Base-by-base conservation (phyloP, 2,113 vertebrate species). In the Struthio camelus region DNA sequence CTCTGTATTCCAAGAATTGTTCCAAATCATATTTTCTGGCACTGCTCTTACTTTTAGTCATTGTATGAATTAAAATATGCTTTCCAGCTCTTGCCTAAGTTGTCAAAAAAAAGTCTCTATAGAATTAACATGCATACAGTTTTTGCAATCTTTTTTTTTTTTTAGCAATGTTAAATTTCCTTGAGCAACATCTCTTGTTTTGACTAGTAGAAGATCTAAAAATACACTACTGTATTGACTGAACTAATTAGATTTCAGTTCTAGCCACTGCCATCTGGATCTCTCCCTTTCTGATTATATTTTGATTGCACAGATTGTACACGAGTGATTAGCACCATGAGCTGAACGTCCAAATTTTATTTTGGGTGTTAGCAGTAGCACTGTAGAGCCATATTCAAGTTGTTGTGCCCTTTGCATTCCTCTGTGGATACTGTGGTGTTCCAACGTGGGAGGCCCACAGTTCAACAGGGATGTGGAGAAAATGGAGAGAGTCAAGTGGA, bases 1-100 rank as follows among this genome's bases (percentile, higher is more conserved):
- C 94, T 97, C 96, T 98, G 96, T 97, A 97, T 98, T 97, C 97
- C 97, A 98, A 97, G 93, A 97, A 96, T 96, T 91, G 94, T 98
- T 97, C 97, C 97, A 97, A 97, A 97, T 98, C 84, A 83, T 96
- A 92, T 96, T 98, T 97, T 95, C 96, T 98, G 98, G 98, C 97
- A 98, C 62, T 78, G n/a, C 65, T 91, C 44, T 96, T 59, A 87
- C 93, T 97, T 98, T 95, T 96, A 97, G 97, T 96, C 94, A 94
- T 97, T 95, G 91, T 97, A 97, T 96, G 98, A 97, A 97, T 96
- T 97, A 97, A 97, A 98, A 95, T 97, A 92, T 85, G 86, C 95
- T 96, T 97, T 96, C 94, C 89, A 58, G 48, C 86, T 97, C 96
- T 97, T 96, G 94, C 97, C 93, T 96, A 76, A 92, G 86, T 94